Evolutionary conservation across 2,113 vertebrate genomes (phyloP).

Genomic region (Calyptommatus sinebrachiatus): DNA sequence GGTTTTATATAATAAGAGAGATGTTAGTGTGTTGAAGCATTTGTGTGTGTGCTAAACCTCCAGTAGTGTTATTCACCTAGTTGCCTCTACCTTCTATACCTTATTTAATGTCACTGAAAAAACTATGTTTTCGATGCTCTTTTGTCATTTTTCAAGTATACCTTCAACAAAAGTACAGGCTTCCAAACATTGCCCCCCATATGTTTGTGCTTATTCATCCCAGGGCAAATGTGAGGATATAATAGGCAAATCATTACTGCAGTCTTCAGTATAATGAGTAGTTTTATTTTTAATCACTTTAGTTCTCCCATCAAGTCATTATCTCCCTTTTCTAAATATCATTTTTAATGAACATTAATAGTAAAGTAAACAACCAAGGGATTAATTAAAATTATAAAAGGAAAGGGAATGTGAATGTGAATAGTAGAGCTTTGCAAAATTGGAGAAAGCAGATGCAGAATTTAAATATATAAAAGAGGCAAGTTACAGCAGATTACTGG

Average conservation of each 20-base stretch:
- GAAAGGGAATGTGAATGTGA: background rate
- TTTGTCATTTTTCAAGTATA: background rate
- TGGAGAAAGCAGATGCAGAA: accelerated
- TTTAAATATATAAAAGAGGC: background rate
- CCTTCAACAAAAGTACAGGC: background rate
- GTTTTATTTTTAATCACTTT: conserved; percentile 12
- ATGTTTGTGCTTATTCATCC: background rate
- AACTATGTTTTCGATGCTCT: background rate
- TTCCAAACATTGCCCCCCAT: too few species aligned
- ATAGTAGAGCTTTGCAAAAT: background rate
- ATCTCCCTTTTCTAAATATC: background rate
- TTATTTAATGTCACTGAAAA: background rate
- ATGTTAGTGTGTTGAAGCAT: background rate
- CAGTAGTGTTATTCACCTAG: background rate
- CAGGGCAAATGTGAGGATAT: background rate
- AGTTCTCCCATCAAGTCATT: background rate
- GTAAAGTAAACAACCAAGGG: conserved; percentile 7
- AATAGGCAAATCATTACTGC: background rate
- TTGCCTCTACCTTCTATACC: background rate
- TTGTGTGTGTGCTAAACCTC: too few species aligned
- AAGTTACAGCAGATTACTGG: conserved; percentile 19
- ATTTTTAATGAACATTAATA: background rate
- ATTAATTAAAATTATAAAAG: background rate
- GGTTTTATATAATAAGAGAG: background rate
- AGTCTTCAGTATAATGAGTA: background rate